Evolutionary conservation across 2,797 vertebrate genomes (phyloP).

Genomic region (Buceros bicornis): DNA sequence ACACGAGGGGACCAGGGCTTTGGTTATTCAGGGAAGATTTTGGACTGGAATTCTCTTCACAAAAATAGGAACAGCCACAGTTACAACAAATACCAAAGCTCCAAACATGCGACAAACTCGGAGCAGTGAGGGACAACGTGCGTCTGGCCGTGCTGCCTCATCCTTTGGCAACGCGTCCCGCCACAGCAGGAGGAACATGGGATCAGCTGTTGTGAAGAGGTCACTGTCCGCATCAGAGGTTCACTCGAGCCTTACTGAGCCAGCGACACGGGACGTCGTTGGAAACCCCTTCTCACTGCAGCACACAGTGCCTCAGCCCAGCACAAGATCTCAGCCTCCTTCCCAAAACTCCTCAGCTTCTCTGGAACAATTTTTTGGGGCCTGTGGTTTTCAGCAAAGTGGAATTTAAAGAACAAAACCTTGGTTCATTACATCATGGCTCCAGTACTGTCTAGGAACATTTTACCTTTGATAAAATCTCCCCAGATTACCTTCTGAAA

Average conservation of each 20-base stretch:
- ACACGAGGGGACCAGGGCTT: fast-evolving
- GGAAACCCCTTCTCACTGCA: neutral
- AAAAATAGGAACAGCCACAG: neutral
- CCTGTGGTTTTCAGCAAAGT: conserved; percentile 45
- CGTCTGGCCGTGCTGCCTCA: neutral
- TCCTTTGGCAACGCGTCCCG: neutral
- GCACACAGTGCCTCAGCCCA: neutral
- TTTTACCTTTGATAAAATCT: conserved; percentile 62
- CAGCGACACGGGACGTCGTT: neutral
- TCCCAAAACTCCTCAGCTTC: neutral
- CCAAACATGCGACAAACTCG: fast-evolving
- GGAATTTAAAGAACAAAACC: conserved; percentile 54
- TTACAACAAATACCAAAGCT: neutral
- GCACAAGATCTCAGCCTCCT: neutral
- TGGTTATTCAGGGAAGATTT: neutral
- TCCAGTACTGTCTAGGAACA: conserved; percentile 56
- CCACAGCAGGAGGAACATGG: neutral
- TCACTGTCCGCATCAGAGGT: neutral
- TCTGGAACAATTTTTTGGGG: neutral
- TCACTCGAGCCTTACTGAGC: neutral
- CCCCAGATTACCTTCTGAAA: conserved; percentile 66
- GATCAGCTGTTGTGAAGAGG: neutral
- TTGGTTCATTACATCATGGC: conserved; percentile 61
- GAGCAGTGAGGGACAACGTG: neutral
- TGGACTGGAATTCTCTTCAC: neutral